Conservation (phyloP, 2,797 vertebrate species). For the Lates japonicus region DNA sequence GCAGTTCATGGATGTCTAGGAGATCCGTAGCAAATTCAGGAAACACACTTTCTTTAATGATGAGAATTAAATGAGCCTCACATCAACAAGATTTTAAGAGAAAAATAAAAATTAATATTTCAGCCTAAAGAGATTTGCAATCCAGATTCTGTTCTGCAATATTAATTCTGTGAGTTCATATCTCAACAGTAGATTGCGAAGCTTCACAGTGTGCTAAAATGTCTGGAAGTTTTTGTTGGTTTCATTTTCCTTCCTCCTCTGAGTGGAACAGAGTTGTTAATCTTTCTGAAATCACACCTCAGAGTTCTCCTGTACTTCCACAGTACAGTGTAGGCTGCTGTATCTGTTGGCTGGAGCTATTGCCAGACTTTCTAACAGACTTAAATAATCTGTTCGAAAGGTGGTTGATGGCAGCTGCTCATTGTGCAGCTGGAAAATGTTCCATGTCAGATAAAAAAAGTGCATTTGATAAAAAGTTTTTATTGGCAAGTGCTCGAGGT, state of each 20-base stretch:
- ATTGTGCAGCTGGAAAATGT: slow-evolving; percentile 20
- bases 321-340: not conserved
- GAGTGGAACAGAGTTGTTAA: slow-evolving; percentile 7
- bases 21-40: too few relatives aligned
- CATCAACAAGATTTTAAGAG: too few relatives aligned
- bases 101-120: too few relatives aligned
- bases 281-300: slow-evolving; percentile 7
- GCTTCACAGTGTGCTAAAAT: slow-evolving; percentile 4
- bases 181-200: too few relatives aligned
- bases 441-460: not conserved
- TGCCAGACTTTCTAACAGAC: slow-evolving; percentile 2
- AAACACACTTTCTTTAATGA: too few relatives aligned
- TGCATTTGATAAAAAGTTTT: slow-evolving; percentile 1
- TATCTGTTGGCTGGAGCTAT: slow-evolving; percentile 22
- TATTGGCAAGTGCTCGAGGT: not conserved
- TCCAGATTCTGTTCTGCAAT: too few relatives aligned
- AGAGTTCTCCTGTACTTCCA: not conserved
- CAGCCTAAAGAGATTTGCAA: too few relatives aligned
- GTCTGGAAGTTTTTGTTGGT: slow-evolving; percentile 26
- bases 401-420: slow-evolving; percentile 12
- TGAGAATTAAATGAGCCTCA: too few relatives aligned
- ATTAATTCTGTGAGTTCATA: too few relatives aligned
- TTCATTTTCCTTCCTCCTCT: slow-evolving; percentile 26
- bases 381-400: slow-evolving; percentile 11
- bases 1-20: too few relatives aligned